Conservation (phyloP, 2,113 vertebrate species). For the Rhabdornis inornatus region DNA sequence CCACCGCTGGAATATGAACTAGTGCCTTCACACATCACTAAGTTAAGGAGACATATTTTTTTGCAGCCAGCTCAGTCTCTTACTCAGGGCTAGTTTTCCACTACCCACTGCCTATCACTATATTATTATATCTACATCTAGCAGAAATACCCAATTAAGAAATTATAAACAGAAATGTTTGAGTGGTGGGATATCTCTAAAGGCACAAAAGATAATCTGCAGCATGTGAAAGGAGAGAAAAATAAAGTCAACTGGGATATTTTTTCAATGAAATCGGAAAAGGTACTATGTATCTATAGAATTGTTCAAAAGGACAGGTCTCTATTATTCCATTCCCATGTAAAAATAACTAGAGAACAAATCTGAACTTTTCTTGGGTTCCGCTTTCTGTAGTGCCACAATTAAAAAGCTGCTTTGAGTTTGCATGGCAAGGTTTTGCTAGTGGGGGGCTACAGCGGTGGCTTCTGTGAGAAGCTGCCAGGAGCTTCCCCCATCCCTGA, state of each 20-base stretch:
- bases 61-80: neutral
- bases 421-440: neutral
- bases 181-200: neutral
- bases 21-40: neutral
- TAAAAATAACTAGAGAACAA: neutral
- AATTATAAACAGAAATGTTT: neutral
- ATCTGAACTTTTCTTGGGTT: neutral
- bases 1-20: neutral
- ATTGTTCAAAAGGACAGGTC: neutral
- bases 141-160: neutral
- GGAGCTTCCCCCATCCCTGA: neutral
- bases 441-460: rapidly evolving
- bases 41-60: neutral
- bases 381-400: neutral
- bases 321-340: neutral
- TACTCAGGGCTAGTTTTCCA: neutral
- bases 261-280: neutral
- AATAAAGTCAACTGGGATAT: neutral
- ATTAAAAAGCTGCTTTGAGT: neutral
- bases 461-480: neutral
- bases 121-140: neutral
- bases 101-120: neutral
- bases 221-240: neutral
- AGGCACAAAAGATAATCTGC: neutral
- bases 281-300: neutral